A percentile compares a stretch with the other conserved stretches of the same genome.
These are phyloP conservation scores for Penaeus japonicus DNA, from an alignment of 1,140 invertebrate species.

Conservation along the genomic window DNA sequence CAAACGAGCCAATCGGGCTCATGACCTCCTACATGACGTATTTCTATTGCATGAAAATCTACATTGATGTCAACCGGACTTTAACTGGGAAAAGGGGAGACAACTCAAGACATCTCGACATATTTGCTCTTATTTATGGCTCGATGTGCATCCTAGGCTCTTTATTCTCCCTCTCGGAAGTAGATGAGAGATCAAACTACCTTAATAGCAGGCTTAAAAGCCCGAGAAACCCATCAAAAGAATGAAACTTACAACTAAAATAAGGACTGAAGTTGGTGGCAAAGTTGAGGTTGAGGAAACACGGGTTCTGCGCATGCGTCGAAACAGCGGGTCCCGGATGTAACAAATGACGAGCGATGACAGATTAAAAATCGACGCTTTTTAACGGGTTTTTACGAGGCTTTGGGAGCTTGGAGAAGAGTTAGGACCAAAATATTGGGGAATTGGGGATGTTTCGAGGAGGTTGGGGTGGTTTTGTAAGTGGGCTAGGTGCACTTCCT, in stretches of 20 bases:
- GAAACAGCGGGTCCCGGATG: neutral
- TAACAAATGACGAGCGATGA: constrained; percentile 12
- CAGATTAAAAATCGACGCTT: neutral
- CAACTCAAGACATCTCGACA: neutral
- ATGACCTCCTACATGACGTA: neutral
- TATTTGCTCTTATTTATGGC: neutral
- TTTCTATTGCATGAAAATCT: too few species aligned
- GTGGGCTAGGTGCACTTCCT: too few species aligned
- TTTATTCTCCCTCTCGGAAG: too few species aligned
- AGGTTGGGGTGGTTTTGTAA: too few species aligned
- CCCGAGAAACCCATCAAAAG: too few species aligned
- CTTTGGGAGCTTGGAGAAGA: too few species aligned
- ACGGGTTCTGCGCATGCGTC: constrained; percentile 42
- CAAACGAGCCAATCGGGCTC: neutral
- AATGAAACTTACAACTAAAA: constrained; percentile 45
- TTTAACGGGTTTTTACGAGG: neutral
- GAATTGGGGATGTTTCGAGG: too few species aligned
- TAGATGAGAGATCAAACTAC: too few species aligned
- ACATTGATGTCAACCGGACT: constrained; percentile 23
- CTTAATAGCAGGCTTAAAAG: too few species aligned
- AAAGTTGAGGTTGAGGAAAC: constrained; percentile 49
- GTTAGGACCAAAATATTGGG: too few species aligned
- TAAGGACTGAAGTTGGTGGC: constrained; percentile 46
- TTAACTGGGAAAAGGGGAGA: neutral
- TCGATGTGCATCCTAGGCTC: neutral